These are phyloP conservation scores for Rostrhamus sociabilis DNA, from an alignment of 2,797 vertebrate genomes.

Conservation along the genomic window DNA sequence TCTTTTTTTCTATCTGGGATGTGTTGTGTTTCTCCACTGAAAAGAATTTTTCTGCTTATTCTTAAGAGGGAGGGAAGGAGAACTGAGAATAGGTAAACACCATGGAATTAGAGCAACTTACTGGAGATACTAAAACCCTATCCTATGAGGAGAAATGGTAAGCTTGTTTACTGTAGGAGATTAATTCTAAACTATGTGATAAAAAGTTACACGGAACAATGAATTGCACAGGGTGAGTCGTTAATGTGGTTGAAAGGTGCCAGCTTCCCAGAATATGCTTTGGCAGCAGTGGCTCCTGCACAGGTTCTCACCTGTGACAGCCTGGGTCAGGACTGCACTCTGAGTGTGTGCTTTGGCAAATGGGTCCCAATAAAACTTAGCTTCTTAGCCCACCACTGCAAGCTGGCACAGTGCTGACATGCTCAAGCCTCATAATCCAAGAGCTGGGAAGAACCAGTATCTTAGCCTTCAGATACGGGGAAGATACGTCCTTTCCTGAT, in stretches of 20 bases:
- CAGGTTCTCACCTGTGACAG: neutral
- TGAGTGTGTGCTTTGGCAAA: neutral
- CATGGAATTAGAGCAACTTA: neutral
- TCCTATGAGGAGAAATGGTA: neutral
- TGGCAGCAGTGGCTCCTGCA: neutral
- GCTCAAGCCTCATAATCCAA: neutral
- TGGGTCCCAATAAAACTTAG: neutral
- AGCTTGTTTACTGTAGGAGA: neutral
- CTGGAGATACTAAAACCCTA: neutral
- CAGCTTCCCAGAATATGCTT: neutral
- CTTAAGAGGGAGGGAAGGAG: neutral
- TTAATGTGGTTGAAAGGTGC: neutral
- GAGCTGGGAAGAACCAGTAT: neutral
- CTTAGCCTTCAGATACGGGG: neutral
- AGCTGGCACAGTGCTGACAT: neutral
- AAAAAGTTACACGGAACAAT: neutral
- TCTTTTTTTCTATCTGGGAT: neutral
- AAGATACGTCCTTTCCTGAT: neutral
- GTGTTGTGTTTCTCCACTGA: neutral
- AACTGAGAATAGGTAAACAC: neutral
- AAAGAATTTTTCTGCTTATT: neutral
- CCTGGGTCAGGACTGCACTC: neutral
- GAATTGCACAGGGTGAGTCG: rapidly evolving
- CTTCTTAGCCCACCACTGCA: neutral
- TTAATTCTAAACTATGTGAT: neutral